Evolutionary conservation across 2,797 vertebrate genomes (phyloP), one percentile per base, ranked within the genome.

Genomic region (Hypotaenidia okinawae): DNA sequence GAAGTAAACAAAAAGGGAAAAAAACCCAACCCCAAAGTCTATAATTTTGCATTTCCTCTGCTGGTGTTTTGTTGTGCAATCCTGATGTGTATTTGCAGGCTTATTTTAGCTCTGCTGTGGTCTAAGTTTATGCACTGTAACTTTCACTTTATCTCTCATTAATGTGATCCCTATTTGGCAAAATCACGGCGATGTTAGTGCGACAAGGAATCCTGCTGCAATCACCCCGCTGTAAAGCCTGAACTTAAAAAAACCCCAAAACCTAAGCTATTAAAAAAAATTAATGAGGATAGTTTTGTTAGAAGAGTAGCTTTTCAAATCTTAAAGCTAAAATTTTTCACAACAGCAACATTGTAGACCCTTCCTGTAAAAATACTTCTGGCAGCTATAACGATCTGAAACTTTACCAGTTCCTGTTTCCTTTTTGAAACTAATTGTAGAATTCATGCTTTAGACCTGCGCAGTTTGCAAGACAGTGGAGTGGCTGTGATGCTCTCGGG

Each of bases 111-210:
- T 95, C 93, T 80, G 61, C 78, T 94, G 91, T 95, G 92, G 95
- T 96, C 93, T 96, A 95, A 97, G 95, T 97, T 96, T 97, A 87
- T 91, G 91, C 84, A 16, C 45, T 88, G 74, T 89, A 89, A 97
- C 96, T 98, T 97, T 98, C 97, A 97, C 94, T 97, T 97, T 92
- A 97, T 94, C 94, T 95, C 90, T 97, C 64, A 94, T 94, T 87
- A 96, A 92, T 49, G 57, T 32, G 75, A 84, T 93, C 68, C 52
- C 66, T 87, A 33, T 93, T 95, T 93, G 85, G 84, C 82, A 90
- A 96, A 92, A 90, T 79, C 68, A 84, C 7, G 8, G 8, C 9
- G 12, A 6, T 4, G 70, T 43, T 47, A 28, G 28, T 14, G n/a
- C 0, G 5, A 61, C 61, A 24, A 37, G 35, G 75, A 84, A 49